A percentile compares a stretch with the other conserved stretches of the same genome.
These are phyloP conservation scores for Typhlomys cinereus DNA, from an alignment of 2,113 vertebrate genomes.

Conservation along the genomic window DNA sequence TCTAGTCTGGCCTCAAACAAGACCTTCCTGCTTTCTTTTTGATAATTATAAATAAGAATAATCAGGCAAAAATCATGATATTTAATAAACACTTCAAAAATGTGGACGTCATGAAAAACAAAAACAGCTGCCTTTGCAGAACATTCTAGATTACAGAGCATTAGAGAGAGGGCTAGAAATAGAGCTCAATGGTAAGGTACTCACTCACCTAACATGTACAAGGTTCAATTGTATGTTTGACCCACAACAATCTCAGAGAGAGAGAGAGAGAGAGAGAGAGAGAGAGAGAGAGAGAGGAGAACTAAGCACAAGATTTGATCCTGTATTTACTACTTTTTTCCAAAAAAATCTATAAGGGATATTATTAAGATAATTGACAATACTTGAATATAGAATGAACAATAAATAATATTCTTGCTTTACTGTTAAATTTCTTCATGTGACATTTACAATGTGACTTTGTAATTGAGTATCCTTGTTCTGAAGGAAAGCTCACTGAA, in stretches of 20 bases:
- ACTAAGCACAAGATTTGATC: neutral
- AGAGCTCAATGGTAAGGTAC: neutral
- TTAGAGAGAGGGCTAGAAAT: neutral
- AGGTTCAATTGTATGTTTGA: no score
- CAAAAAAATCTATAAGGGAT: neutral
- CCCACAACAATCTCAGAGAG: no score
- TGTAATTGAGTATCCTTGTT: neutral
- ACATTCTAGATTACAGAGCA: neutral
- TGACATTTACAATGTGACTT: neutral
- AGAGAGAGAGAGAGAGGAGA: neutral
- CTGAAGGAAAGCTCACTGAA: neutral
- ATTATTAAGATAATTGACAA: neutral
- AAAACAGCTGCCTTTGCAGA: neutral
- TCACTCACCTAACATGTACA: neutral
- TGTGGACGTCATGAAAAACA: neutral
- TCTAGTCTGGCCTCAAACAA: neutral
- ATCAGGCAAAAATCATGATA: neutral
- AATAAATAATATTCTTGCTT: neutral
- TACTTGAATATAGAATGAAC: conserved; percentile 10
- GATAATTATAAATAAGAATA: conserved; percentile 28
- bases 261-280: neutral
- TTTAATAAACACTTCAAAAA: neutral
- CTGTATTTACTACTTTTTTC: neutral
- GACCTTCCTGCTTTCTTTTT: neutral
- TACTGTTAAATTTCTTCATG: neutral